Percentiles rank a stretch among this genome's conserved stretches.
These are phyloP conservation scores for Atherinomorus stipes DNA, from an alignment of 2,113 vertebrate species.

Conservation along the genomic window DNA sequence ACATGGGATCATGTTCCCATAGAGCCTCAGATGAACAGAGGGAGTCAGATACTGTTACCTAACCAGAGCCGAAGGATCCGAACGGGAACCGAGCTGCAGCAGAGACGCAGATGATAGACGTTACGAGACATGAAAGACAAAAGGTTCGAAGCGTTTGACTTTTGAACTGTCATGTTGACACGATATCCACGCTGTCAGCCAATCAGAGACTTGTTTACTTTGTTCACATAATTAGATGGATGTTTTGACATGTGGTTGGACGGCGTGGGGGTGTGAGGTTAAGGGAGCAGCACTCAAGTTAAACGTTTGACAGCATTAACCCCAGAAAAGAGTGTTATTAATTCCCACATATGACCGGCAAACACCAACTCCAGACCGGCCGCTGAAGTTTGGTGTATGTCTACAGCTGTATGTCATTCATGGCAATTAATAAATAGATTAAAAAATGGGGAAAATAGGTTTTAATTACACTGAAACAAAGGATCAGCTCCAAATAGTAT, in stretches of 20 bases:
- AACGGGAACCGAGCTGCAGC: not conserved
- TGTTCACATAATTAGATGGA: not conserved
- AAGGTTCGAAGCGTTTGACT: not conserved
- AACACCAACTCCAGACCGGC: not conserved
- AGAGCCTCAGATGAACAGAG: constrained; percentile 18
- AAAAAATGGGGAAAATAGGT: too few species aligned
- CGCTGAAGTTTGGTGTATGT: too few species aligned
- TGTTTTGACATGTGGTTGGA: constrained; percentile 28
- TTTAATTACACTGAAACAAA: too few species aligned
- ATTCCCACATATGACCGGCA: not conserved
- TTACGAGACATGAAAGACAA: constrained; percentile 2
- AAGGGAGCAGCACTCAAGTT: not conserved
- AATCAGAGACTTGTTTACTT: constrained; percentile 10
- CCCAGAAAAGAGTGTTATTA: not conserved
- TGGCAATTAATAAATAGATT: too few species aligned
- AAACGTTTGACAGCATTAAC: not conserved
- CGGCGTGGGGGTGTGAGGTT: not conserved
- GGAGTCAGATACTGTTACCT: constrained; percentile 36
- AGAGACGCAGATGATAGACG: not conserved
- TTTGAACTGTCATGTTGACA: not conserved
- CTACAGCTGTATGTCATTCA: too few species aligned
- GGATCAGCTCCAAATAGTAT: too few species aligned
- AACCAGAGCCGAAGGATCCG: not conserved
- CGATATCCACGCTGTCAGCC: not conserved
- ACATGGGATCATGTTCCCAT: constrained; percentile 54